These are phyloP conservation scores for Paramormyrops kingsleyae DNA, from an alignment of 2,113 vertebrate genomes.

Conservation along the genomic window DNA sequence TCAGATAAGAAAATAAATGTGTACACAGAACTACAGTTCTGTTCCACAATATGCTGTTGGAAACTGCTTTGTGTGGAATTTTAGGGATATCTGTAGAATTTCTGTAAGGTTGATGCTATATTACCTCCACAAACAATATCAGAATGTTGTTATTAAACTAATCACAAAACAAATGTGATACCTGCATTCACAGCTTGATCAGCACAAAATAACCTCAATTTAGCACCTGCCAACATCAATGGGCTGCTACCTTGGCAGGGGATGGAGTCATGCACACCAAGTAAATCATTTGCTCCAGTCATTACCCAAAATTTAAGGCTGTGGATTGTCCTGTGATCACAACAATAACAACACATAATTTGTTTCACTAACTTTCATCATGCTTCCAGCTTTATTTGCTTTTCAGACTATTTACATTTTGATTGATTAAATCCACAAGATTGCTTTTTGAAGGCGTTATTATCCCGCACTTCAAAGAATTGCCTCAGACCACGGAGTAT, in stretches of 20 bases:
- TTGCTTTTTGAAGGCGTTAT: conserved; percentile 11
- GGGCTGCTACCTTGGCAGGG: neutral
- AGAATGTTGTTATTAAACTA: neutral
- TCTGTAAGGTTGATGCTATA: neutral
- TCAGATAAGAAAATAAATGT: neutral
- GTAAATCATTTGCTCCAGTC: neutral
- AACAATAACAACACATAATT: neutral
- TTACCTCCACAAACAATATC: neutral
- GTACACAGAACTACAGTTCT: neutral
- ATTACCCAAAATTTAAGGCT: neutral
- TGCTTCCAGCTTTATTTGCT: neutral
- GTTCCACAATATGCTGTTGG: neutral
- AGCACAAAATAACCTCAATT: neutral
- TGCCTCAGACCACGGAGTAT: neutral
- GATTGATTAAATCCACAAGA: neutral
- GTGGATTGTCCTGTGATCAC: neutral
- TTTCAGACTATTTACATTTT: conserved; percentile 6
- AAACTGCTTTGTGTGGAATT: neutral
- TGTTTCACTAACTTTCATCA: conserved; percentile 7
- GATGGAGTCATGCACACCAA: neutral
- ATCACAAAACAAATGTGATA: neutral
- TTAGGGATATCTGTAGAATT: neutral
- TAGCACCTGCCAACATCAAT: neutral
- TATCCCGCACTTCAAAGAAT: neutral
- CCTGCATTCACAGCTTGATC: neutral